phyloP scores from a whole-genome alignment of 2,888 invertebrate genomes.

The Pemphredon lugubris region DNA sequence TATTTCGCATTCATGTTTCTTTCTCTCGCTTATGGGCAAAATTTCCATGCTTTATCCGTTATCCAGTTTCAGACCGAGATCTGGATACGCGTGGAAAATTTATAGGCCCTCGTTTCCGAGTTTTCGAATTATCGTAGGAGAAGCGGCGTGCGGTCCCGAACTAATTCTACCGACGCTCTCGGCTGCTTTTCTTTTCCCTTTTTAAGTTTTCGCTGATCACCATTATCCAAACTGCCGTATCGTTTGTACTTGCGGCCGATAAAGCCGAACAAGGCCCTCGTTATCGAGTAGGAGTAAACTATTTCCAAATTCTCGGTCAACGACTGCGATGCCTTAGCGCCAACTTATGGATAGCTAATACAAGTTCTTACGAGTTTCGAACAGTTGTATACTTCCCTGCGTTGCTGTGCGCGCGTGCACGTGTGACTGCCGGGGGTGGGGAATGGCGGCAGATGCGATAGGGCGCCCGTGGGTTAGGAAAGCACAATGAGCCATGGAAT shows the following conservation, averaged over 20 bases:
- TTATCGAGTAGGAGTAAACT: constrained; percentile 58
- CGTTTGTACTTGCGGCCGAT: too few relatives aligned
- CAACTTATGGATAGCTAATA: constrained; percentile 73
- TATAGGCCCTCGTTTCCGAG: constrained; percentile 46
- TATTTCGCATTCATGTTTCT: constrained; percentile 42
- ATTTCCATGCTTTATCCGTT: constrained; percentile 22
- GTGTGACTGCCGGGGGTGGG: constrained; percentile 2
- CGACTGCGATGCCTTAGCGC: constrained; percentile 69
- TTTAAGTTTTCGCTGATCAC: too few relatives aligned
- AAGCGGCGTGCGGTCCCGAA: not conserved
- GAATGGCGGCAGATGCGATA: constrained; percentile 33
- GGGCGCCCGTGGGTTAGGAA: constrained; percentile 45
- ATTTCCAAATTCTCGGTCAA: constrained; percentile 69
- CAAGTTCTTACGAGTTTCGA: constrained; percentile 73
- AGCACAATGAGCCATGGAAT: constrained; percentile 70
- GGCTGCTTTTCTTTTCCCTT: too few relatives aligned
- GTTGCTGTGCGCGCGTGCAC: constrained; percentile 49
- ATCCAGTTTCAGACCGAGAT: constrained; percentile 3
- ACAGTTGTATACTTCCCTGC: constrained; percentile 61
- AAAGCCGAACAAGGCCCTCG: too few relatives aligned
- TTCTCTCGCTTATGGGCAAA: constrained; percentile 37
- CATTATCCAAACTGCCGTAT: too few relatives aligned
- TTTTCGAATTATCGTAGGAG: constrained; percentile 5
- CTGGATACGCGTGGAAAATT: constrained; percentile 21
- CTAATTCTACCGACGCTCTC: not conserved